Evolutionary conservation across 2,888 invertebrate genomes (phyloP).

Genomic region (Deilephila elpenor): DNA sequence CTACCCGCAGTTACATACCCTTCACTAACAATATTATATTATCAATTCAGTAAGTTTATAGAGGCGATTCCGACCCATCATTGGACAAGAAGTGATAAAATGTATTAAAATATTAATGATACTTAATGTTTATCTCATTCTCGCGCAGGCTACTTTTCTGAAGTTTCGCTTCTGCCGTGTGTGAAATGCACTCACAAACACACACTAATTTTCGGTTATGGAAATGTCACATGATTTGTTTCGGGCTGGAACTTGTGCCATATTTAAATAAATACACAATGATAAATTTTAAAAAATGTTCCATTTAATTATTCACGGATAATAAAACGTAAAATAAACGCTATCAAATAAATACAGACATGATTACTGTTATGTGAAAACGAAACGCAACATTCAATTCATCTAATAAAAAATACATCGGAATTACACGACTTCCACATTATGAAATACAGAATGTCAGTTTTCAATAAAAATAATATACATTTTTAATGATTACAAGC

Average conservation of each 20-base stretch:
- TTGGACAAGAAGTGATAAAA: too few relatives aligned
- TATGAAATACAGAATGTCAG: slow-evolving; percentile 1
- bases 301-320: slow-evolving; percentile 18
- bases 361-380: slow-evolving; percentile 17
- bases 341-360: slow-evolving; percentile 24
- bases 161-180: too few relatives aligned
- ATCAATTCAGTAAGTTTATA: too few relatives aligned
- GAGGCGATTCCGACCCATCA: too few relatives aligned
- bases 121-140: too few relatives aligned
- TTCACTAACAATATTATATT: too few relatives aligned
- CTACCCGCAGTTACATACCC: too few relatives aligned
- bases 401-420: slow-evolving; percentile 13
- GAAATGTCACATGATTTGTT: too few relatives aligned
- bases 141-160: too few relatives aligned
- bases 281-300: slow-evolving; percentile 30
- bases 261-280: slow-evolving; percentile 7
- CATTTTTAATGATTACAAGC: slow-evolving; percentile 22
- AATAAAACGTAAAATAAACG: slow-evolving; percentile 28
- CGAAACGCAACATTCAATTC: slow-evolving; percentile 16
- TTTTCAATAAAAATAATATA: slow-evolving; percentile 16
- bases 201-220: too few relatives aligned
- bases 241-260: not conserved
- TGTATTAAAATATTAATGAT: too few relatives aligned
- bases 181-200: too few relatives aligned
- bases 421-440: not conserved